Percentiles rank a stretch among this genome's conserved stretches.
phyloP scores from a whole-genome alignment of 2,888 invertebrate genomes.

The Eilema griseolum region DNA sequence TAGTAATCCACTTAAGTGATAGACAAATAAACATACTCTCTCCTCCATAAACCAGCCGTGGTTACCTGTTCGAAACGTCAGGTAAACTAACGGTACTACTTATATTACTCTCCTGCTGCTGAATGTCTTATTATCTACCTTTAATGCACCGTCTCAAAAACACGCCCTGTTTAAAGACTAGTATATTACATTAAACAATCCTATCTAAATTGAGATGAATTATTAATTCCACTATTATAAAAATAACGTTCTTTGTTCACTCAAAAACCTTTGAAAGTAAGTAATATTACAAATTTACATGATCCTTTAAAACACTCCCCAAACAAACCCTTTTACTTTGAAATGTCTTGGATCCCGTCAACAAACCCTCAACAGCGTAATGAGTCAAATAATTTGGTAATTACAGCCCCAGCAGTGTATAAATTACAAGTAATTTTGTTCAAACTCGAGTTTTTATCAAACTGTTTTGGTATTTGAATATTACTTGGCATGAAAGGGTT shows the following conservation, averaged over 20 bases:
- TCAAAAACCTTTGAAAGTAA: not conserved
- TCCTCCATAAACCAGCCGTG: no score
- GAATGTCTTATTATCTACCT: no score
- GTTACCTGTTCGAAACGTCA: no score
- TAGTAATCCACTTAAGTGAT: no score
- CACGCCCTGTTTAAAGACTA: no score
- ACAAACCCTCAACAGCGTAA: conserved; percentile 35
- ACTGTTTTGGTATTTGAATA: conserved; percentile 35
- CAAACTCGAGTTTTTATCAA: conserved; percentile 18
- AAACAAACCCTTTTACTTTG: not conserved
- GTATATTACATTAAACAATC: no score
- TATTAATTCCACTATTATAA: not conserved
- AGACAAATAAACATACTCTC: no score
- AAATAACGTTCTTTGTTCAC: not conserved
- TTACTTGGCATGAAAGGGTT: conserved; percentile 34
- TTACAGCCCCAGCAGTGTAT: conserved; percentile 41
- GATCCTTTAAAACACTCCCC: not conserved
- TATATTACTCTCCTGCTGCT: no score
- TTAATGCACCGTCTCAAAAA: no score
- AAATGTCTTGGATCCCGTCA: conserved; percentile 4
- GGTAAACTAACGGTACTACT: no score
- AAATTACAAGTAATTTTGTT: conserved; percentile 33
- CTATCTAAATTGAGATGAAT: no score
- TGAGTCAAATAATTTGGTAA: conserved; percentile 56
- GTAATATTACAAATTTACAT: not conserved